phyloP scores from a whole-genome alignment of 2,888 invertebrate genomes.

The Cerceris rybyensis region DNA sequence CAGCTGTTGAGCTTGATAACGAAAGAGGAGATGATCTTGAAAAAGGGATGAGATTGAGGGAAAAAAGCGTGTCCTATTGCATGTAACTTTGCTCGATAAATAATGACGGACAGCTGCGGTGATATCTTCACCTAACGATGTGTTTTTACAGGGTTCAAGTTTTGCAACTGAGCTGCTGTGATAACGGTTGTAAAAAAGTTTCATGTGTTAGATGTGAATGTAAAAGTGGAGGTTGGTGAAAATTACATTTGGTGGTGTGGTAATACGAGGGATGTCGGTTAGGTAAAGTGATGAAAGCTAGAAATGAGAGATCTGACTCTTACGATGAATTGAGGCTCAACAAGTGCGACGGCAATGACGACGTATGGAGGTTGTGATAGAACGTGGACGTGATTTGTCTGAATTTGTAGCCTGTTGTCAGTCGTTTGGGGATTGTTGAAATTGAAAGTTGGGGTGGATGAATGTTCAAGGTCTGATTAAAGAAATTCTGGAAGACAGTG shows the following conservation, averaged over 20 bases:
- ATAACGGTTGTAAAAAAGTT: not conserved
- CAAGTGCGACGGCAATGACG: slow-evolving; percentile 60
- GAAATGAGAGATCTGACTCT: not conserved
- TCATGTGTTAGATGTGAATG: not conserved
- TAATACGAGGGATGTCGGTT: not conserved
- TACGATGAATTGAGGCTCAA: slow-evolving; percentile 59
- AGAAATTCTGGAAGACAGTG: too few species aligned
- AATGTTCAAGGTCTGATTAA: too few species aligned
- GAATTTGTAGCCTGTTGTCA: too few species aligned
- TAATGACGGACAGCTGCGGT: not conserved
- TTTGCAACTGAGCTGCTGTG: too few species aligned
- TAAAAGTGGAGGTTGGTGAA: not conserved
- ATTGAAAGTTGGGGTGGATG: slow-evolving; percentile 30
- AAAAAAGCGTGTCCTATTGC: not conserved
- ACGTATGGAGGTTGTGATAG: not conserved
- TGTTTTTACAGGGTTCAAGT: too few species aligned
- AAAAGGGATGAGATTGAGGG: not conserved
- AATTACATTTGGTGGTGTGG: not conserved
- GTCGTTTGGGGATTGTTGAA: slow-evolving; percentile 35
- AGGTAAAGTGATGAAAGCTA: not conserved
- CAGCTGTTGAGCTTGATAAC: not conserved
- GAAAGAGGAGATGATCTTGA: not conserved
- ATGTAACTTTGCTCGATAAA: not conserved
- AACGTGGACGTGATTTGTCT: too few species aligned
- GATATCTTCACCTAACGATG: too few species aligned